Conservation (phyloP, 1,140 invertebrate genomes). For the Sitodiplosis mosellana region DNA sequence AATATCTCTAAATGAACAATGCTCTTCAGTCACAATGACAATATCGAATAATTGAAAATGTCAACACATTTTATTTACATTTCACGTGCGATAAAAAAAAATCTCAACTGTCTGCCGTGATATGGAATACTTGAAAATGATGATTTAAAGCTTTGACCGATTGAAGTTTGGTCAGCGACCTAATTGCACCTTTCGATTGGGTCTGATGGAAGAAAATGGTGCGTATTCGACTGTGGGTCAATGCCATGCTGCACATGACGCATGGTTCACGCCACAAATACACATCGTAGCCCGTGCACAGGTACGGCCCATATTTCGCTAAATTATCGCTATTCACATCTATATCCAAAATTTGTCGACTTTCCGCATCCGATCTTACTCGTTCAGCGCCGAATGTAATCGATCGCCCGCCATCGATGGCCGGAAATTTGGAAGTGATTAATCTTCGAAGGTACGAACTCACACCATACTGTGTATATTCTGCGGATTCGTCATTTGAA, state of each 20-base stretch:
- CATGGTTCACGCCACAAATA: constrained; percentile 78
- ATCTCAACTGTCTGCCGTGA: neutral
- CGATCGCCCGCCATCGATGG: neutral
- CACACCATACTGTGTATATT: neutral
- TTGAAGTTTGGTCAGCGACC: constrained; percentile 54
- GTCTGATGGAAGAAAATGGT: constrained; percentile 59
- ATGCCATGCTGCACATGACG: constrained; percentile 84
- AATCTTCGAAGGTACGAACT: neutral
- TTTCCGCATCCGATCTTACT: constrained; percentile 7
- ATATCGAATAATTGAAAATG: no score
- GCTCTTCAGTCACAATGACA: no score
- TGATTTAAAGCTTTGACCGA: constrained; percentile 68
- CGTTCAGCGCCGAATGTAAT: constrained; percentile 15
- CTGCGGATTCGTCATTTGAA: neutral
- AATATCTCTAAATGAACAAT: no score
- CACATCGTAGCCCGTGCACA: constrained; percentile 78
- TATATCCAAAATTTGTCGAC: constrained; percentile 8
- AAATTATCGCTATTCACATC: constrained; percentile 14
- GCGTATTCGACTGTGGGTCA: constrained; percentile 69
- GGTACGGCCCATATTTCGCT: constrained; percentile 42
- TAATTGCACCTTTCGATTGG: constrained; percentile 47
- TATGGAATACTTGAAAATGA: constrained; percentile 59
- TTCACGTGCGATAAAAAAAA: neutral
- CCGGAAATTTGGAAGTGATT: neutral
- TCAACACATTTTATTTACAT: neutral